Base-by-base conservation (phyloP, 2,113 vertebrate species). In the Dermatemys mawii region DNA sequence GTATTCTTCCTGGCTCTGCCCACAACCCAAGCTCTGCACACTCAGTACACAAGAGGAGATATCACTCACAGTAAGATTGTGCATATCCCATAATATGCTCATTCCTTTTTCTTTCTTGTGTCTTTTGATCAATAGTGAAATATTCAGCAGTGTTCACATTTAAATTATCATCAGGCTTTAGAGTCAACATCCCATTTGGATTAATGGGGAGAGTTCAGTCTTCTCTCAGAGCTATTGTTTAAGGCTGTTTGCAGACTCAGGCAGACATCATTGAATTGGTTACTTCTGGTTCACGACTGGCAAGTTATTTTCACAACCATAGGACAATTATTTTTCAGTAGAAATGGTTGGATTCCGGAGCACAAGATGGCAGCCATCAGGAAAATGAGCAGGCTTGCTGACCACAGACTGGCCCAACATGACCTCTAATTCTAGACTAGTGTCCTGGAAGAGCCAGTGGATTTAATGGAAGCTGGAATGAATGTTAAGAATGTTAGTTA, bases 141-240 rank as follows among this genome's bases (percentile, higher is more conserved):
- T 75, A 97, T 96, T 96, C 97, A 96, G 96, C 95, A 97, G 96
- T 97, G 96, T 92, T 95, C 96, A 97, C 93, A 97, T 88, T 96
- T 97, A 97, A 97, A 97, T 97, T 97, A 97, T 97, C 97, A 97
- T 95, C 97, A 92, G 97, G 97, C 96, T 97, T 97, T 97, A 98
- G 97, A 97, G 97, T 97, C 96, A 97, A 97, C 93, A 96, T 97
- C 95, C 96, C 96, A 97, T 94, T 97, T 95, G 97, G 97, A 97
- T 97, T 97, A 97, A 90, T 96, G 97, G 97, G 97, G 96, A 91
- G 70, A 89, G 95, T 96, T 97, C 94, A 96, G 93, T 97, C 96
- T 97, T 93, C 97, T 97, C 95, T 97, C 97, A 97, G 97, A 97
- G 95, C 96, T 97, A 97, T 87, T 2, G 95, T 94, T 97, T 97